Evolutionary conservation across 1,140 invertebrate genomes (phyloP).

Genomic region (Drosophila simulans): DNA sequence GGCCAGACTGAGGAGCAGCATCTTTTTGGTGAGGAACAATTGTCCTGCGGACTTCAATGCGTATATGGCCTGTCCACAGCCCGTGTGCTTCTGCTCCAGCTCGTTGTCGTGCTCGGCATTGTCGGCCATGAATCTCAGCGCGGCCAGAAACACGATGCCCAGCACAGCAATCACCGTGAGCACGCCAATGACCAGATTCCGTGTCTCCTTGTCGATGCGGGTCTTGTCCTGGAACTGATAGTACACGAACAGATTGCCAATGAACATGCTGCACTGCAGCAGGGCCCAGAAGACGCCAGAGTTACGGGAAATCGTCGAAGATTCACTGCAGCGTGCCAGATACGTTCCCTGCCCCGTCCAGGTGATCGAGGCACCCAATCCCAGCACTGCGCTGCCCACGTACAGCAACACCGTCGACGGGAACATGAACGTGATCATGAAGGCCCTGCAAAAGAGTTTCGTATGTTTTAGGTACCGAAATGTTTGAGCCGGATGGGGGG

Average conservation of each 20-base stretch:
- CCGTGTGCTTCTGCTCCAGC: conserved; percentile 86
- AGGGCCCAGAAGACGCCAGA: conserved; percentile 98
- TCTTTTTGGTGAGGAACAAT: conserved; percentile 92
- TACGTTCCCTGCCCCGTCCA: conserved; percentile 98
- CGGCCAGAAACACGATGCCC: conserved; percentile 89
- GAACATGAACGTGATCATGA: conserved; percentile 93
- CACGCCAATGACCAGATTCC: conserved; percentile 91
- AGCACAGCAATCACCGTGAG: conserved; percentile 88
- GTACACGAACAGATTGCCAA: conserved; percentile 97
- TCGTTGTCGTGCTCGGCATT: conserved; percentile 86
- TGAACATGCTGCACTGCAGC: conserved; percentile 95
- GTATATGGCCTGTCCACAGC: conserved; percentile 86
- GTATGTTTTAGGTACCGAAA: background rate
- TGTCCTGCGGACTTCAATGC: conserved; percentile 90
- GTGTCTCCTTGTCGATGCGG: conserved; percentile 87
- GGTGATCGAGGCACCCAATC: conserved; percentile 94
- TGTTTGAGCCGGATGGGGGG: background rate
- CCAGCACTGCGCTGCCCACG: conserved; percentile 92
- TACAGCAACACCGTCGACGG: conserved; percentile 94
- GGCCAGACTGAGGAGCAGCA: conserved; percentile 93
- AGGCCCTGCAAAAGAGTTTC: conserved; percentile 87
- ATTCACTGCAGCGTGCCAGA: conserved; percentile 94
- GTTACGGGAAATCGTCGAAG: conserved; percentile 95
- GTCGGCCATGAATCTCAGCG: conserved; percentile 87
- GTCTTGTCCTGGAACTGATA: conserved; percentile 93